These are phyloP conservation scores for Pyrgilauda ruficollis DNA, from an alignment of 2,113 vertebrate genomes.

Conservation along the genomic window DNA sequence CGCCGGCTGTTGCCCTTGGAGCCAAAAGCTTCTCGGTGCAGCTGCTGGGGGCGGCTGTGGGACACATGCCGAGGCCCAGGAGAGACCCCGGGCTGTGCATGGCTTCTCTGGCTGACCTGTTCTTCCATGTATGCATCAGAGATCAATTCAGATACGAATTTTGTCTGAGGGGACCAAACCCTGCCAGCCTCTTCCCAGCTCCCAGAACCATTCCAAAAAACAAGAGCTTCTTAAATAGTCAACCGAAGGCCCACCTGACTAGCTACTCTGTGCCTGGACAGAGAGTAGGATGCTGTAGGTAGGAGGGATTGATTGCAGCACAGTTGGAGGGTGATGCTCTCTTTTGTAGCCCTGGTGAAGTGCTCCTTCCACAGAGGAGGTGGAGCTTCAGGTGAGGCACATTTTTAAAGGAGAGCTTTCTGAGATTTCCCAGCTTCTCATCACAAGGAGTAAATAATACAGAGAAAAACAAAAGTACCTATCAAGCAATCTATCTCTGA, in stretches of 20 bases:
- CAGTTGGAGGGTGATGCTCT: neutral
- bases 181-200: neutral
- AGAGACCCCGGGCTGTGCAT: accelerated
- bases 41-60: neutral
- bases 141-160: accelerated
- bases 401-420: neutral
- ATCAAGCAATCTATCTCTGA: neutral
- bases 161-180: neutral
- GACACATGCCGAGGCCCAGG: neutral
- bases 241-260: neutral
- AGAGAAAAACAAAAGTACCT: neutral
- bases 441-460: neutral
- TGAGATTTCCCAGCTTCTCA: neutral
- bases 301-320: neutral
- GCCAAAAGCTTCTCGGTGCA: neutral
- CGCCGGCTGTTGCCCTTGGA: neutral
- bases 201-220: neutral
- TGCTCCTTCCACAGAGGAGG: neutral
- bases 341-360: accelerated
- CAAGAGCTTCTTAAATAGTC: neutral
- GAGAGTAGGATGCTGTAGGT: too few relatives aligned
- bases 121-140: accelerated
- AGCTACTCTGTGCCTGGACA: neutral
- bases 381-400: neutral
- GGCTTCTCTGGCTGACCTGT: neutral